Conservation (phyloP, 2,113 vertebrate species). For the Lamprotornis superbus region DNA sequence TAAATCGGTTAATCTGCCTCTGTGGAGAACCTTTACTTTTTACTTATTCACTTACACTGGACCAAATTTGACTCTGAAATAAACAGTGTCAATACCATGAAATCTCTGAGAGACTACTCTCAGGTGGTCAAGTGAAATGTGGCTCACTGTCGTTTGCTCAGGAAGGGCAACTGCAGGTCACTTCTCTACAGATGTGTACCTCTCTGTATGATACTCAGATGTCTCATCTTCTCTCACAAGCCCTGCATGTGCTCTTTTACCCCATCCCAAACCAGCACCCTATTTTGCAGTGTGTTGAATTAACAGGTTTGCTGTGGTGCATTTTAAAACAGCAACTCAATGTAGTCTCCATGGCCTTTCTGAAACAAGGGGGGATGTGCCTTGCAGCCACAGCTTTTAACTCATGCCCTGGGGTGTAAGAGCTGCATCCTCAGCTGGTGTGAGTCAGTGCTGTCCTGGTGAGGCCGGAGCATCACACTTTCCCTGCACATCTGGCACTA, state of each 20-base stretch:
- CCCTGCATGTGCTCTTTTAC: slow-evolving; percentile 22
- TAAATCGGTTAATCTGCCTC: background rate
- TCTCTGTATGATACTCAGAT: background rate
- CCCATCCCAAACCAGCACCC: background rate
- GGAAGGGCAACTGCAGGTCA: slow-evolving; percentile 10
- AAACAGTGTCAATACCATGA: background rate
- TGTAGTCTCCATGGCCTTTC: background rate
- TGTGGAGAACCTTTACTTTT: background rate
- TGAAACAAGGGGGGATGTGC: background rate
- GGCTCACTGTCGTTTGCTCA: background rate
- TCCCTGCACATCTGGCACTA: slow-evolving; percentile 3
- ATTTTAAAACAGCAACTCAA: background rate
- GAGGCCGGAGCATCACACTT: background rate
- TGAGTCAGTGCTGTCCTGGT: background rate
- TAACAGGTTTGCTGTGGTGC: background rate
- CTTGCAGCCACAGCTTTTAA: background rate
- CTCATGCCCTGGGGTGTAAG: background rate
- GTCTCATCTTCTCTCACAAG: background rate
- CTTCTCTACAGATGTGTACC: background rate
- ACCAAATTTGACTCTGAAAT: slow-evolving; percentile 39
- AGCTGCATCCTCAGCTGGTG: background rate
- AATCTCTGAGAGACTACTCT: background rate
- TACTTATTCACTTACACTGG: background rate
- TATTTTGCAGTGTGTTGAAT: background rate
- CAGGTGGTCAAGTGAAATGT: background rate